A percentile compares a stretch with the other conserved stretches of the same genome.
phyloP scores from a whole-genome alignment of 1,140 invertebrate species.

The Spodoptera litura region DNA sequence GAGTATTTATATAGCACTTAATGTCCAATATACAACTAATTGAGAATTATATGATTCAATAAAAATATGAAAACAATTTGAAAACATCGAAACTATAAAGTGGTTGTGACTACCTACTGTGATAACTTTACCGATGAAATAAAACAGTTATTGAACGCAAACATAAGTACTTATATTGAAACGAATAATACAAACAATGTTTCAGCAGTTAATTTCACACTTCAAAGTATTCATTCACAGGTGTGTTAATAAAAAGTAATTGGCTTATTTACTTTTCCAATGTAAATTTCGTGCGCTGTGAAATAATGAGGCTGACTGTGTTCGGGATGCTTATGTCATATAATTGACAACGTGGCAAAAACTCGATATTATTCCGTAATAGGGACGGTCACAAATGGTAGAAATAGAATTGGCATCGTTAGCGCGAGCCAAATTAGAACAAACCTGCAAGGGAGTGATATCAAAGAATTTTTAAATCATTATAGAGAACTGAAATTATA shows the following conservation, averaged over 20 bases:
- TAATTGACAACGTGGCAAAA: slow-evolving; percentile 28
- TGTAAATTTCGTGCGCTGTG: slow-evolving; percentile 13
- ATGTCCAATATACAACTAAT: neutral
- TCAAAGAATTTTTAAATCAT: slow-evolving; percentile 53
- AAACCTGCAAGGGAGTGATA: slow-evolving; percentile 41
- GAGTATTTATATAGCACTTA: too few relatives aligned
- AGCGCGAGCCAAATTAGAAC: slow-evolving; percentile 44
- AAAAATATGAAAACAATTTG: neutral
- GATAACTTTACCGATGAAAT: too few relatives aligned
- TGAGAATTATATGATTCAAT: neutral
- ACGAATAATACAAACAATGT: neutral
- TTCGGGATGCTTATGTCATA: neutral
- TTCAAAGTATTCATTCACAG: neutral
- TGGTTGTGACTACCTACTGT: neutral
- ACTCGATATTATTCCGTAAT: slow-evolving; percentile 39
- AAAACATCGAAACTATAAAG: neutral
- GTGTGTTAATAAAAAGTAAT: slow-evolving; percentile 23
- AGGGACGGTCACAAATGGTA: slow-evolving; percentile 28
- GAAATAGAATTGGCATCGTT: slow-evolving; percentile 50
- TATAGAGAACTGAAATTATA: slow-evolving; percentile 48
- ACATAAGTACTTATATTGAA: too few relatives aligned
- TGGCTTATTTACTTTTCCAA: slow-evolving; percentile 18
- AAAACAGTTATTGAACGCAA: neutral
- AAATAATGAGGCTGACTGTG: slow-evolving; percentile 25
- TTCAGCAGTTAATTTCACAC: neutral